These are phyloP conservation scores for Chrysomallon squamiferum DNA, from an alignment of 1,140 invertebrate species.

Conservation along the genomic window DNA sequence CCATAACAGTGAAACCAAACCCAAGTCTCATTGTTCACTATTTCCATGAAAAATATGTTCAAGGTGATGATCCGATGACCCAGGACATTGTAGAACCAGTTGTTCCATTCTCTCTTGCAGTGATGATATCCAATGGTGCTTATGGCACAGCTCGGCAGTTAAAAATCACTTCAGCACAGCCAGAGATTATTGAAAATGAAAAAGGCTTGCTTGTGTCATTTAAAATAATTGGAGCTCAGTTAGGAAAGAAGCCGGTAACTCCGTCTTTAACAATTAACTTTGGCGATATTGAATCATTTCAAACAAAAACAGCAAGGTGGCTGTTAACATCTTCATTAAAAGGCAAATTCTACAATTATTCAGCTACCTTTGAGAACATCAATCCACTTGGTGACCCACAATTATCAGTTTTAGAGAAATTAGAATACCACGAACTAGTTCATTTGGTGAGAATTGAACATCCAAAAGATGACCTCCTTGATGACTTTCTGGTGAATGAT, in stretches of 20 bases:
- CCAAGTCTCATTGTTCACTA: conserved; percentile 30
- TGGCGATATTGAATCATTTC: conserved; percentile 30
- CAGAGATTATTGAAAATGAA: conserved; percentile 46
- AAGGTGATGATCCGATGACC: conserved; percentile 34
- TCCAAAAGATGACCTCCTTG: conserved; percentile 23
- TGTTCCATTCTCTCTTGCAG: conserved; percentile 33
- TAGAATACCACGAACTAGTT: conserved; percentile 33
- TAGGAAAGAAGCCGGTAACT: conserved; percentile 19
- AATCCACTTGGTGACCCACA: conserved; percentile 43
- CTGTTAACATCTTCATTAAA: conserved; percentile 32
- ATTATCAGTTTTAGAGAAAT: conserved; percentile 33
- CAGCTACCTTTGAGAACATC: conserved; percentile 41
- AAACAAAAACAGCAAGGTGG: conserved; percentile 37
- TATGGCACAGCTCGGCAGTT: conserved; percentile 32
- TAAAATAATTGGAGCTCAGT: conserved; percentile 34
- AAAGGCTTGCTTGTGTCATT: conserved; percentile 40
- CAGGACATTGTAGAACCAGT: conserved; percentile 21
- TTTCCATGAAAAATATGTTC: conserved; percentile 36
- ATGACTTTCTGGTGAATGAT: conserved; percentile 39
- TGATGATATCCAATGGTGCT: conserved; percentile 35
- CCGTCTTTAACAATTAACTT: conserved; percentile 34
- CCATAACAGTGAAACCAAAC: conserved; percentile 35
- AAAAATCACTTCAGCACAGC: conserved; percentile 43
- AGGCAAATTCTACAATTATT: conserved; percentile 38
- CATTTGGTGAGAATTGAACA: conserved; percentile 28